Evolutionary conservation across 2,113 vertebrate species (phyloP), one percentile per base, ranked within the genome.

Genomic region (Nanger granti): DNA sequence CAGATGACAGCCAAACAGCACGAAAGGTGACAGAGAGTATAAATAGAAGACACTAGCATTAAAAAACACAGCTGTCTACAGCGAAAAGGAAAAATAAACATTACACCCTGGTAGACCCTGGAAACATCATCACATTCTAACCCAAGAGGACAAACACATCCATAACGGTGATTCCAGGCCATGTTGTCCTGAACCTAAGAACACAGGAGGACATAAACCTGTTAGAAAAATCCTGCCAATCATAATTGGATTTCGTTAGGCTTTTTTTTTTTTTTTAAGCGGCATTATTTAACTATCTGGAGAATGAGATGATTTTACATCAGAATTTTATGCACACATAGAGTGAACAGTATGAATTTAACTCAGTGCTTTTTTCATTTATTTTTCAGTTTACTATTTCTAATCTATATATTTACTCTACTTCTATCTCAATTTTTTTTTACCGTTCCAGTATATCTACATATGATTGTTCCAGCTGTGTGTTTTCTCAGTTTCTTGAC

Each of bases 11-110:
- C 41, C 41, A 73, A 93, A 82, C 92, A 93, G 8, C 80, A 95
- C 87, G 34, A 95, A 96, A 96, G 62, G 90, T 95, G 92, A 95
- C 82, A 97, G 84, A 96, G 98, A 96, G 90, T 90, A 93, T 94
- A 96, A 95, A 97, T 85, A 95, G 93, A 83, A 97, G 55, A 52
- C 37, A 37, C 20, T 57, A 54, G 12, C 31, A 37, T 91, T 89
- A 28, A 96, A 83, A 26, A 87, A 44, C 44, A 91, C 66, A 98
- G 79, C 54, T 93, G n/a, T 93, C 62, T 92, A 80, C 2, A 91
- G 54, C 6, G 55, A 92, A 96, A 54, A 37, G 34, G 37, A 90
- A 94, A 85, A 69, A 41, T 59, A 92, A 86, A 87, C 57, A 55
- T 87, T 92, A 94, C 29, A 55, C 37, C 20, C 94, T 64, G 59